Conservation (phyloP, 2,113 vertebrate genomes). For the Thamnophis sirtalis region DNA sequence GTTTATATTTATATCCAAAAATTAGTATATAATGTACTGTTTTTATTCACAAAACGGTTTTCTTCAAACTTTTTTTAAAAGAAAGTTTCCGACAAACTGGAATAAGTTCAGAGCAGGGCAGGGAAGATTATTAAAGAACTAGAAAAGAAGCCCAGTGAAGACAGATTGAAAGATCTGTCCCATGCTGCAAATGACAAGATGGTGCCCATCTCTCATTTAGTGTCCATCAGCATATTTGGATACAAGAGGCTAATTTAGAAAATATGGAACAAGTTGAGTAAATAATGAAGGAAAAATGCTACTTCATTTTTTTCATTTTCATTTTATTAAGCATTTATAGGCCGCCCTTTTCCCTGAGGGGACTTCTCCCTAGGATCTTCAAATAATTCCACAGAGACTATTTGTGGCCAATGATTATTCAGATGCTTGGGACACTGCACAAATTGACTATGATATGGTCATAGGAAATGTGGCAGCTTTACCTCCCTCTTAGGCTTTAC, state of each 20-base stretch:
- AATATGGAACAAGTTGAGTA: background rate
- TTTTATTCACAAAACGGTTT: background rate
- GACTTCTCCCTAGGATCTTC: background rate
- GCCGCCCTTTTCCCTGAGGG: no score
- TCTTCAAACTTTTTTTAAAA: background rate
- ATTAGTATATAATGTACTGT: background rate
- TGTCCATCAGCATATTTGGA: background rate
- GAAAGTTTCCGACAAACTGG: background rate
- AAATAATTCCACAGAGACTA: background rate
- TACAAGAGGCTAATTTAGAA: background rate
- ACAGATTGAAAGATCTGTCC: background rate
- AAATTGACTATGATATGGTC: background rate
- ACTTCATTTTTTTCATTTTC: no score
- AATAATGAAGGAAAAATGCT: background rate
- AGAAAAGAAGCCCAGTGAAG: background rate
- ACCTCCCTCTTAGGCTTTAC: background rate
- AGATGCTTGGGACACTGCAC: background rate
- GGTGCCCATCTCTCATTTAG: background rate
- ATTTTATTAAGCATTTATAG: no score
- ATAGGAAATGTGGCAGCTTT: background rate
- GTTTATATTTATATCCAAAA: background rate
- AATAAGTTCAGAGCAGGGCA: background rate
- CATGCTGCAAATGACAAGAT: background rate
- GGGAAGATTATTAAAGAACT: background rate
- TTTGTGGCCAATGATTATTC: background rate